A percentile compares a stretch with the other conserved stretches of the same genome.
Conservation (phyloP, 2,113 vertebrate species). For the Climacteris rufus region DNA sequence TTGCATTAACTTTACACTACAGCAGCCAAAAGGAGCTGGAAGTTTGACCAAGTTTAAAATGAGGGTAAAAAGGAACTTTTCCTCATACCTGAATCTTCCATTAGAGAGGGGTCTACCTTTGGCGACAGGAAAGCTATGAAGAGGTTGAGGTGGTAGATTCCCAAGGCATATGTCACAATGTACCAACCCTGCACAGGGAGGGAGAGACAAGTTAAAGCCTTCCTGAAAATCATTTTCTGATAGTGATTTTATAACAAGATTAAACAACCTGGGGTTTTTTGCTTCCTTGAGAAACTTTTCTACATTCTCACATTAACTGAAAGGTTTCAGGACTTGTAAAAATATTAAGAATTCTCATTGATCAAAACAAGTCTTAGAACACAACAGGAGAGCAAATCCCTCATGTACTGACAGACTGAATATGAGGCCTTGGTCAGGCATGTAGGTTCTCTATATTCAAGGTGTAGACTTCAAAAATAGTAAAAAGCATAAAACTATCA, state of each 20-base stretch:
- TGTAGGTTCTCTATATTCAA: not conserved
- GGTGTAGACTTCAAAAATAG: not conserved
- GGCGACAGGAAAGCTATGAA: conserved; percentile 86
- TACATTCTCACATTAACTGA: not conserved
- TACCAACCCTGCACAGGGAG: conserved; percentile 77
- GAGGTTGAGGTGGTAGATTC: conserved; percentile 84
- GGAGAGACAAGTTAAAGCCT: not conserved
- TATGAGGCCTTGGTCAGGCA: not conserved
- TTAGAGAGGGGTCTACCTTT: conserved; percentile 83
- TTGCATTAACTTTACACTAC: not conserved
- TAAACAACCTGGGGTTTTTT: fast-evolving
- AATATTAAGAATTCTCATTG: not conserved
- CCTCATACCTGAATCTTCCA: conserved; percentile 81
- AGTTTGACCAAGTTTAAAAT: not conserved
- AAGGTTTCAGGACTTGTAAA: not conserved
- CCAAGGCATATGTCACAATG: conserved; percentile 85
- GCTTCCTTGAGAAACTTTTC: not conserved
- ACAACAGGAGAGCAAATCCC: not conserved
- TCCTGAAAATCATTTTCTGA: not conserved
- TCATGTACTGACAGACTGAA: not conserved
- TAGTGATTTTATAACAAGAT: not conserved
- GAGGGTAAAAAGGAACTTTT: not conserved
- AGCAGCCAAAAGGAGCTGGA: not conserved
- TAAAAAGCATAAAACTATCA: not conserved
- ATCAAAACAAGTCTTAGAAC: not conserved